Evolutionary conservation across 2,888 invertebrate genomes (phyloP).

Genomic region (Drosophila parthenogenetica): DNA sequence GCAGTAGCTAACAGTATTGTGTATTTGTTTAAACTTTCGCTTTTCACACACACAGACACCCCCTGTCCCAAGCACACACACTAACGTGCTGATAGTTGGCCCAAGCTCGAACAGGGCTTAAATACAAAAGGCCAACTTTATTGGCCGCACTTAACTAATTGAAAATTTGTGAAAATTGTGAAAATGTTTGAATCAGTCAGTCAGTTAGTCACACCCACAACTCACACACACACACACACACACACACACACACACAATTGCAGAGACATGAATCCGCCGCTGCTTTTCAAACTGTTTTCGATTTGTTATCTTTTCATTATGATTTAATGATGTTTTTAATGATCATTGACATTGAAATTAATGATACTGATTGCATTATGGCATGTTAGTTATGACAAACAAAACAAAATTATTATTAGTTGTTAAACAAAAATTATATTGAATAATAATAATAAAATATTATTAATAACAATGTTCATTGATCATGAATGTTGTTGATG

Average conservation of each 20-base stretch:
- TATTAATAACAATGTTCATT: constrained; percentile 59
- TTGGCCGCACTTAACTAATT: constrained; percentile 26
- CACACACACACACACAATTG: constrained; percentile 22
- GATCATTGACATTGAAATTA: constrained; percentile 75
- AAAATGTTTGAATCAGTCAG: constrained; percentile 4
- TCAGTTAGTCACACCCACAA: constrained; percentile 36
- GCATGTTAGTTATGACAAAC: constrained; percentile 82
- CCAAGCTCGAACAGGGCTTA: constrained; percentile 13
- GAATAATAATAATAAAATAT: constrained; percentile 64
- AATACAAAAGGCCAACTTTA: constrained; percentile 17
- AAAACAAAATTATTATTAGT: constrained; percentile 76
- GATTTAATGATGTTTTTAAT: constrained; percentile 51
- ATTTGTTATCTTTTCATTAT: constrained; percentile 67
- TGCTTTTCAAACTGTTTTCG: constrained; percentile 69
- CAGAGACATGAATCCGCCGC: constrained; percentile 52
- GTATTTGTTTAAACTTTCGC: constrained; percentile 64
- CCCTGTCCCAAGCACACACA: constrained; percentile 24
- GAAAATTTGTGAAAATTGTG: constrained; percentile 23
- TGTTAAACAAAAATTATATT: constrained; percentile 78
- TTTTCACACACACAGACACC: constrained; percentile 45
- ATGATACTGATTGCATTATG: constrained; percentile 76
- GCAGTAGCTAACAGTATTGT: constrained; percentile 75
- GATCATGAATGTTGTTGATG: constrained; percentile 60
- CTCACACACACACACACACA: constrained; percentile 33
- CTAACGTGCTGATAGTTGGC: constrained; percentile 33